Base-by-base conservation (phyloP, 1,140 invertebrate genomes). In the Geopemphigus sp. region DNA sequence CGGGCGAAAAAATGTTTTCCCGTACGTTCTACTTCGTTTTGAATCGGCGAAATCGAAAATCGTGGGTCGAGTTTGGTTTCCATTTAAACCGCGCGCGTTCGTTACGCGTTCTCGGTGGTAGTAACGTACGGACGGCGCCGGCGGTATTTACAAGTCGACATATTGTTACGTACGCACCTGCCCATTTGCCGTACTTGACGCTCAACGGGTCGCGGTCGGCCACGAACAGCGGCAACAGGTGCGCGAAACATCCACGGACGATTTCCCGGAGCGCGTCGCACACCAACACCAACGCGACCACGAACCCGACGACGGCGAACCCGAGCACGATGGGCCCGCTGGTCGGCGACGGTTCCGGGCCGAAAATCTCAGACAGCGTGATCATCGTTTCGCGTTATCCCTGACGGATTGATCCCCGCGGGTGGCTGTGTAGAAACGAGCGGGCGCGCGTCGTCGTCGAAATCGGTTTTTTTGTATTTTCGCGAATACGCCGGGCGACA, bases 101-200 rank as follows among this genome's bases (percentile, higher is more conserved):
- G n/a, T n/a, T n/a, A n/a, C n/a, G n/a, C n/a, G n/a, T n/a, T n/a
- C n/a, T n/a, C n/a, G n/a, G n/a, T n/a, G n/a, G n/a, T n/a, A n/a
- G n/a, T n/a, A n/a, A n/a, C n/a, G n/a, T n/a, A n/a, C n/a, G n/a
- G n/a, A n/a, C n/a, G n/a, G n/a, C n/a, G n/a, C n/a, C n/a, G n/a
- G n/a, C n/a, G n/a, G n/a, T n/a, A n/a, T n/a, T n/a, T n/a, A n/a
- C n/a, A n/a, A n/a, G n/a, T n/a, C n/a, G n/a, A n/a, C n/a, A n/a
- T n/a, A n/a, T n/a, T n/a, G n/a, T n/a, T n/a, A n/a, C n/a, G n/a
- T n/a, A n/a, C n/a, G n/a, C n/a, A 78, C 74, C 74, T 45, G 74
- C 74, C 74, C 74, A 78, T 78, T 63, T 50, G 2, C 74, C 74
- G 74, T 78, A 78, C 57, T 63, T 63, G 74, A 50, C 39, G 17